phyloP scores from a whole-genome alignment of 2,888 invertebrate genomes.

The Nipponacmea schrenckii region DNA sequence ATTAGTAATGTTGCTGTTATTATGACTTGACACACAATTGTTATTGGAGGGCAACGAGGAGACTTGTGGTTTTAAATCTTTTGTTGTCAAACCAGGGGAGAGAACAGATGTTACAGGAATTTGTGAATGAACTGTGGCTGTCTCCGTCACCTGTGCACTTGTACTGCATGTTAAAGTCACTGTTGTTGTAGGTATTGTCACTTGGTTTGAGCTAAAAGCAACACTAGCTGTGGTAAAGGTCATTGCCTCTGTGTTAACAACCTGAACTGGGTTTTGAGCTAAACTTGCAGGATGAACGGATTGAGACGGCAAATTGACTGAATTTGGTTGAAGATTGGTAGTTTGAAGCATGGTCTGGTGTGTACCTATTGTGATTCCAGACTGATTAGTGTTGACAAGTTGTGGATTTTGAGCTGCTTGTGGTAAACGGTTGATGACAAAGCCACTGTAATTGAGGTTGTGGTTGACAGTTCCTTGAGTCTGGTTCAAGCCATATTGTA shows the following conservation, averaged over 20 bases:
- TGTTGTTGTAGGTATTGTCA: constrained; percentile 39
- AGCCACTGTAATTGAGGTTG: background rate
- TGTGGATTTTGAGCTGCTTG: constrained; percentile 1
- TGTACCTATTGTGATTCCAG: background rate
- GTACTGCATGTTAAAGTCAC: constrained; percentile 36
- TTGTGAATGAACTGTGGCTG: constrained; percentile 27
- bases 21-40: background rate
- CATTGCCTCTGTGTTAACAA: background rate
- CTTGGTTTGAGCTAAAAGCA: constrained; percentile 31
- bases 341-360: background rate
- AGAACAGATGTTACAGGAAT: constrained; percentile 24
- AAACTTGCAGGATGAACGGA: background rate
- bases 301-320: background rate
- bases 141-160: constrained; percentile 26
- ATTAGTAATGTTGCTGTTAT: constrained; percentile 7
- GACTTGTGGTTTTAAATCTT: constrained; percentile 1
- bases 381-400: background rate
- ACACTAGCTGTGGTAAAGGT: constrained; percentile 6
- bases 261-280: background rate
- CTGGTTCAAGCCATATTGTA: constrained; percentile 1
- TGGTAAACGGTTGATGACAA: background rate
- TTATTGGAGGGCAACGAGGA: background rate
- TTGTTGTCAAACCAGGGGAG: constrained; percentile 2
- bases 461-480: constrained; percentile 1
- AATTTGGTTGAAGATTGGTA: background rate